A percentile compares a stretch with the other conserved stretches of the same genome.
Conservation (phyloP, 2,113 vertebrate species). For the Heterocephalus glaber region DNA sequence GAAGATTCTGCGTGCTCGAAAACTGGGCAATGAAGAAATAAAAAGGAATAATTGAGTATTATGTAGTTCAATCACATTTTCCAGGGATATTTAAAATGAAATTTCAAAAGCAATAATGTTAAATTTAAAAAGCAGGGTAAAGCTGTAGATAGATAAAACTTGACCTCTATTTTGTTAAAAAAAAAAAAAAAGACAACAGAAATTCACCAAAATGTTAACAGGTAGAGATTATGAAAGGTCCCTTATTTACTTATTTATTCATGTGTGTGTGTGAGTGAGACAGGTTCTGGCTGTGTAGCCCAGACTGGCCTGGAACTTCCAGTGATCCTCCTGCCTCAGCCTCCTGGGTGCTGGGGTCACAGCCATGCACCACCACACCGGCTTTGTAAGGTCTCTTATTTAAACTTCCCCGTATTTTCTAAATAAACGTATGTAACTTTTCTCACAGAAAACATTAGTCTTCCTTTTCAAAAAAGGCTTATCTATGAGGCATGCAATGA, state of each 20-base stretch:
- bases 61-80: constrained; percentile 44
- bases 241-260: no score
- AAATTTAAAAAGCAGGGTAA: background rate
- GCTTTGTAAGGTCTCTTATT: background rate
- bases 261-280: no score
- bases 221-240: background rate
- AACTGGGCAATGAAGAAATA: constrained; percentile 1
- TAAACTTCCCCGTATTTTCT: constrained; percentile 46
- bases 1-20: constrained; percentile 9
- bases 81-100: background rate
- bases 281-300: no score
- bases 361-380: background rate
- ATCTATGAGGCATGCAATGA: background rate
- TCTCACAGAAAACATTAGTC: background rate
- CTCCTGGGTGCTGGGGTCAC: background rate
- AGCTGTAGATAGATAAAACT: background rate
- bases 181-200: background rate
- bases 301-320: background rate
- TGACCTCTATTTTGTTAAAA: background rate
- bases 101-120: constrained; percentile 28
- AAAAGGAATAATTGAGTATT: constrained; percentile 5
- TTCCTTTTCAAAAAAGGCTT: background rate
- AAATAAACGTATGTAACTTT: background rate
- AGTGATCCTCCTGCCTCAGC: background rate
- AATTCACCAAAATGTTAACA: constrained; percentile 49